These are phyloP conservation scores for Melanostoma scalare DNA, from an alignment of 2,888 invertebrate species.

Conservation along the genomic window DNA sequence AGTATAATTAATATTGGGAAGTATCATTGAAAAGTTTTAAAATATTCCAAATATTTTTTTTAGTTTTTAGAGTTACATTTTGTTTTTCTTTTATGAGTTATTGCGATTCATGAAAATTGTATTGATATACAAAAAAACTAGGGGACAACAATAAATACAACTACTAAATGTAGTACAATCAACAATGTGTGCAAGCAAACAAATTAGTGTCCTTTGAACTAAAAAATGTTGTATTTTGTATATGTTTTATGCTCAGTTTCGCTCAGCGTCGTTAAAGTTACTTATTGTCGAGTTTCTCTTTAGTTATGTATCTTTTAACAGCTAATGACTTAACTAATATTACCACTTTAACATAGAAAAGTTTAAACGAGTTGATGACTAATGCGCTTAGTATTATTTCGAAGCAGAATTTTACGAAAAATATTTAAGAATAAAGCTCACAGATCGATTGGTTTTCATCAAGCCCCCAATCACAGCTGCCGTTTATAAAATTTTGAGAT, in stretches of 20 bases:
- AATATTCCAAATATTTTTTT: slow-evolving; percentile 12
- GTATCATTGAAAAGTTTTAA: slow-evolving; percentile 23
- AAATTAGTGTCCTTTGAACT: slow-evolving; percentile 36
- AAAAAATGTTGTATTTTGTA: slow-evolving; percentile 24
- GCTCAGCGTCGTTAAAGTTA: slow-evolving; percentile 69
- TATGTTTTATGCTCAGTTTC: slow-evolving; percentile 55
- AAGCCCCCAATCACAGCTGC: slow-evolving; percentile 65
- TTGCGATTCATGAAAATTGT: slow-evolving; percentile 23
- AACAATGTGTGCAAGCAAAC: slow-evolving; percentile 41
- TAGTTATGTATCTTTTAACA: slow-evolving; percentile 63
- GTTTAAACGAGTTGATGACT: slow-evolving; percentile 59
- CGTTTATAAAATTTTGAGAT: slow-evolving; percentile 47
- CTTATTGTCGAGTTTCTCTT: slow-evolving; percentile 70
- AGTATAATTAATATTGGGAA: slow-evolving; percentile 58
- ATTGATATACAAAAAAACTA: slow-evolving; percentile 39
- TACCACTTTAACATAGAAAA: slow-evolving; percentile 63
- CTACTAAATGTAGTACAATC: slow-evolving; percentile 61
- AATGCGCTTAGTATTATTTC: slow-evolving; percentile 65
- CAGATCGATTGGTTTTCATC: slow-evolving; percentile 57
- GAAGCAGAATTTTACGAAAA: slow-evolving; percentile 62
- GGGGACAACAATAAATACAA: slow-evolving; percentile 49
- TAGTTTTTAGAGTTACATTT: slow-evolving; percentile 12
- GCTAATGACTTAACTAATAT: slow-evolving; percentile 60
- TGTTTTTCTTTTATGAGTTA: slow-evolving; percentile 1
- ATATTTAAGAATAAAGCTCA: slow-evolving; percentile 64